Conservation (phyloP, 1,140 invertebrate genomes). For the Muscidifurax raptorellus region DNA sequence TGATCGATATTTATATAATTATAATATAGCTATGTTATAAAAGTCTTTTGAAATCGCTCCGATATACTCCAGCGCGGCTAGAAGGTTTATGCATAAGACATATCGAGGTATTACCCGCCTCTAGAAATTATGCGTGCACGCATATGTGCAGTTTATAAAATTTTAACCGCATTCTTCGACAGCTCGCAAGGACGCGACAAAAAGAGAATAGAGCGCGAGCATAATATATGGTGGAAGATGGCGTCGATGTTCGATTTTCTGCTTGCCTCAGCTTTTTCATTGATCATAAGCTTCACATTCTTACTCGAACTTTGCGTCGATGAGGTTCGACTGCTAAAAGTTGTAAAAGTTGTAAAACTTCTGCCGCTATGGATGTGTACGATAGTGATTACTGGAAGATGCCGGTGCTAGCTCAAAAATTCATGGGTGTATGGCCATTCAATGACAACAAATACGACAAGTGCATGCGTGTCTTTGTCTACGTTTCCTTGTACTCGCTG, state of each 20-base stretch:
- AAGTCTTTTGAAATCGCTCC: too few relatives aligned
- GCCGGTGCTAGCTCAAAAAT: neutral
- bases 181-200: neutral
- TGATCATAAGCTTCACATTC: neutral
- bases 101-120: neutral
- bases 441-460: neutral
- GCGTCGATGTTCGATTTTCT: neutral
- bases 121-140: neutral
- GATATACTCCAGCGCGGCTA: too few relatives aligned
- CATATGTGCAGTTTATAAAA: neutral
- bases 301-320: neutral
- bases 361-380: neutral
- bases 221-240: too few relatives aligned
- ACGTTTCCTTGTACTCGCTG: neutral
- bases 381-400: conserved; percentile 2
- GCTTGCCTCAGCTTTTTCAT: neutral
- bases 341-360: too few relatives aligned
- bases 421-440: conserved; percentile 3
- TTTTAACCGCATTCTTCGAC: neutral
- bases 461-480: neutral
- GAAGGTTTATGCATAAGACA: too few relatives aligned
- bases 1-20: too few relatives aligned
- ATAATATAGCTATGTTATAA: too few relatives aligned
- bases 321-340: neutral
- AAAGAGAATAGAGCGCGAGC: neutral